Evolutionary conservation across 2,888 invertebrate genomes (phyloP), one percentile per base, ranked within the genome.

Genomic region (Abscondita cerata): DNA sequence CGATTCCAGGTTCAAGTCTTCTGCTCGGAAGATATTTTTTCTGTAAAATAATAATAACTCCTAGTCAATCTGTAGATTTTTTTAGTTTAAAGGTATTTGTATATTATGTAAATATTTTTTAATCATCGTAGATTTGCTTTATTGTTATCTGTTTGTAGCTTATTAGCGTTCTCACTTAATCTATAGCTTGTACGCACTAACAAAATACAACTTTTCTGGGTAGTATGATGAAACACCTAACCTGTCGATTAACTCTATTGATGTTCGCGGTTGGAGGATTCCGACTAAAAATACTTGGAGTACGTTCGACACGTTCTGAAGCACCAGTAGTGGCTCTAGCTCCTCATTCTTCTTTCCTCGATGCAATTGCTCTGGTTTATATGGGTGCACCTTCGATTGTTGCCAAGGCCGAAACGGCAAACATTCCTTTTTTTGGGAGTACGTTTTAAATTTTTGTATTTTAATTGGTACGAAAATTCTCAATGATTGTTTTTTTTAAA

Each of bases 301-400:
- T 84, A 69, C 53, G 84, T 83, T 80, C 78, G 83, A 77, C 76
- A 77, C 80, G 80, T 76, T 12, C 68, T 16, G 91, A 92, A 68
- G 96, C 96, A 2, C 93, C 95, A 1, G 88, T 96, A 68, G 82
- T 96, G 66, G 90, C 90, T 58, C 86, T 93, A 65, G 96, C 95
- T 2, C 96, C 96, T 1, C 97, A 97, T 80, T 95, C 96, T 36
- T 89, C 92, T 60, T 95, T 91, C 86, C 90, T 93, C 82, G 97
- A 97, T 81, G 90, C 93, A 62, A 85, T 96, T 67, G 87, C 92
- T 71, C 91, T 94, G 73, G 89, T 93, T 61, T 86, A 87, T 75
- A 86, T 93, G 69, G 90, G 90, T n/a, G 92, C 92, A 51, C 93
- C 94, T 19, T 91, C 93, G 73, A 91, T 95, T 76, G 95, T 96